phyloP scores from a whole-genome alignment of 2,888 invertebrate species.

The Ichneumoninae sp. region DNA sequence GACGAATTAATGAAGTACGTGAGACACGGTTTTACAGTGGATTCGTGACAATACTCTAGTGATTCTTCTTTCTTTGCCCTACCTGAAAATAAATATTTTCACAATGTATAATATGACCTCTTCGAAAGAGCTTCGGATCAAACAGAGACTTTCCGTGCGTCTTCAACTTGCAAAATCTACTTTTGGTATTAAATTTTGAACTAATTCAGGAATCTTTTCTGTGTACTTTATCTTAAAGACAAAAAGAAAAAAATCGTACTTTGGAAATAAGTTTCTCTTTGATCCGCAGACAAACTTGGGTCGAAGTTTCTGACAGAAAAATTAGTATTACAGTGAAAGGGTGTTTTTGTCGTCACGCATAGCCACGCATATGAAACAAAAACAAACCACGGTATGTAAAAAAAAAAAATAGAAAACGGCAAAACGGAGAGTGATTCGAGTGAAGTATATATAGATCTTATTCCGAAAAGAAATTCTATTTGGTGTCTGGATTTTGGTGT shows the following conservation, averaged over 20 bases:
- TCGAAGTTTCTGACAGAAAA: neutral
- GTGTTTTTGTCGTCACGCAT: neutral
- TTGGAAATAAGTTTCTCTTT: neutral
- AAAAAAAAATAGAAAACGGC: too few species aligned
- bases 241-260: neutral
- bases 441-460: neutral
- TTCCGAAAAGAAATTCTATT: neutral
- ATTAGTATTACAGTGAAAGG: neutral
- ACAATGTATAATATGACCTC: neutral
- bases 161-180: neutral
- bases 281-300: neutral
- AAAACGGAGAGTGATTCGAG: neutral
- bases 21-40: constrained; percentile 40
- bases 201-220: neutral
- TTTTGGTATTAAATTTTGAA: neutral
- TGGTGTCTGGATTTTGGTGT: constrained; percentile 7
- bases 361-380: neutral
- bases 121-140: neutral
- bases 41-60: constrained; percentile 19
- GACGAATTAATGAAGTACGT: constrained; percentile 63
- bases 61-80: neutral
- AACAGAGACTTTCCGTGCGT: neutral
- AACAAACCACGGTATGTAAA: neutral
- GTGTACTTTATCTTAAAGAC: too few species aligned
- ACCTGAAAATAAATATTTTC: neutral